These are phyloP conservation scores for Apamea anceps DNA, from an alignment of 2,888 invertebrate genomes.

Conservation along the genomic window DNA sequence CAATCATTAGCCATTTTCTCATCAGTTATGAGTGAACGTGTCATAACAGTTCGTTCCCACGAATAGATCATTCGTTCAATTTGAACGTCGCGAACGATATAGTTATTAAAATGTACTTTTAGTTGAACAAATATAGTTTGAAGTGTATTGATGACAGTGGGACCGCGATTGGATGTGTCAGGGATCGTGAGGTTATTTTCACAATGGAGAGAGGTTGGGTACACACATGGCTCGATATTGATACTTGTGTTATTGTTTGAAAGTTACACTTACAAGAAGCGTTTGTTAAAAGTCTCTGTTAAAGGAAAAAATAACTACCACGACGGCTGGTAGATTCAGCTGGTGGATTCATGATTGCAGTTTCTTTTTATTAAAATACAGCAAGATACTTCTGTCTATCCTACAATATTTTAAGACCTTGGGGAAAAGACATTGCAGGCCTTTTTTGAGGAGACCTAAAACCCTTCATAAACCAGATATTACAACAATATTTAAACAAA, in stretches of 20 bases:
- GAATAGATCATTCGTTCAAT: conserved; percentile 67
- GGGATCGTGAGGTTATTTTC: conserved; percentile 78
- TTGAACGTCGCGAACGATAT: conserved; percentile 71
- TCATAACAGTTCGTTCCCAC: conserved; percentile 67
- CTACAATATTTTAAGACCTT: no score
- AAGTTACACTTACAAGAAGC: no score
- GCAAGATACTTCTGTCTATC: no score
- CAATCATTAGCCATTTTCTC: conserved; percentile 64
- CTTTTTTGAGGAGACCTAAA: no score
- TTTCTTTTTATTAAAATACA: no score
- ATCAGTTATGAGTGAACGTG: conserved; percentile 52
- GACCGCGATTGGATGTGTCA: conserved; percentile 74
- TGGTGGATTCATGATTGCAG: no score
- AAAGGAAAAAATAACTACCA: no score
- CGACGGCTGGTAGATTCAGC: no score
- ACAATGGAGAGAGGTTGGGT: conserved; percentile 68
- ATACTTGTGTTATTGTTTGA: not conserved
- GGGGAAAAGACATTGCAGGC: no score
- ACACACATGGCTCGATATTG: conserved; percentile 64
- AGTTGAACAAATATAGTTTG: conserved; percentile 76
- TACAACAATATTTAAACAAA: no score
- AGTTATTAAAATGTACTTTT: conserved; percentile 77
- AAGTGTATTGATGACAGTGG: conserved; percentile 79
- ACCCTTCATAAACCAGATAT: no score
- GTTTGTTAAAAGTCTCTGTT: no score